These are phyloP conservation scores for Naso thynnoides DNA, from an alignment of 2,797 vertebrate species.

Conservation along the genomic window DNA sequence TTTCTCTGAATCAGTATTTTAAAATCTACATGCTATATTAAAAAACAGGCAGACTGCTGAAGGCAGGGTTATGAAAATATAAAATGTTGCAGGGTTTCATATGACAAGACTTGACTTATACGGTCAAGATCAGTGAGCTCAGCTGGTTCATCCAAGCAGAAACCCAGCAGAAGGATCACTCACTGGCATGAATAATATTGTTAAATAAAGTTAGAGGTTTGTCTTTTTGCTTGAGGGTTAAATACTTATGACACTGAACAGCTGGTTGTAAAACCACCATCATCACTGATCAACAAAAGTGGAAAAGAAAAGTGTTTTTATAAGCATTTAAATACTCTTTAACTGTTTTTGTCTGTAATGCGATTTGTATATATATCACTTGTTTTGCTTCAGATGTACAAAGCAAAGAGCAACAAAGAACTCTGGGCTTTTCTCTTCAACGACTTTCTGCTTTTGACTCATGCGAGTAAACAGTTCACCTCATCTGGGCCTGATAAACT, in stretches of 20 bases:
- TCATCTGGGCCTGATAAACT: constrained; percentile 91
- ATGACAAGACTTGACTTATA: background rate
- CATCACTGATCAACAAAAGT: background rate
- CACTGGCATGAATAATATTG: background rate
- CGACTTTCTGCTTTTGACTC: constrained; percentile 96
- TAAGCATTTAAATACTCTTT: background rate
- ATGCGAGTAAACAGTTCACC: constrained; percentile 91
- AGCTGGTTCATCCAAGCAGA: constrained; percentile 15
- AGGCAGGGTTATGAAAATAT: constrained; percentile 8
- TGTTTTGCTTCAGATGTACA: constrained; percentile 68
- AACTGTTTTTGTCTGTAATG: background rate
- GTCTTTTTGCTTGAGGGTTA: background rate
- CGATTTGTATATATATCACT: background rate
- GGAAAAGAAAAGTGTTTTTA: background rate
- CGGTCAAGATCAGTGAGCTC: constrained; percentile 12
- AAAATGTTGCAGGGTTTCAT: too few relatives aligned
- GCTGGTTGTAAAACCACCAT: background rate
- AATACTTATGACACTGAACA: constrained; percentile 8
- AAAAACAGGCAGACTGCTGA: background rate
- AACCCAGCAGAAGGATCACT: background rate
- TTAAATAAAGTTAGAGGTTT: background rate
- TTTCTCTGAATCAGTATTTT: constrained; percentile 18
- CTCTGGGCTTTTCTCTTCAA: constrained; percentile 95
- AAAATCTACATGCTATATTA: constrained; percentile 1
- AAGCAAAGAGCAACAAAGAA: constrained; percentile 95